phyloP scores from a whole-genome alignment of 2,888 invertebrate genomes.

The Meta bourneti region DNA sequence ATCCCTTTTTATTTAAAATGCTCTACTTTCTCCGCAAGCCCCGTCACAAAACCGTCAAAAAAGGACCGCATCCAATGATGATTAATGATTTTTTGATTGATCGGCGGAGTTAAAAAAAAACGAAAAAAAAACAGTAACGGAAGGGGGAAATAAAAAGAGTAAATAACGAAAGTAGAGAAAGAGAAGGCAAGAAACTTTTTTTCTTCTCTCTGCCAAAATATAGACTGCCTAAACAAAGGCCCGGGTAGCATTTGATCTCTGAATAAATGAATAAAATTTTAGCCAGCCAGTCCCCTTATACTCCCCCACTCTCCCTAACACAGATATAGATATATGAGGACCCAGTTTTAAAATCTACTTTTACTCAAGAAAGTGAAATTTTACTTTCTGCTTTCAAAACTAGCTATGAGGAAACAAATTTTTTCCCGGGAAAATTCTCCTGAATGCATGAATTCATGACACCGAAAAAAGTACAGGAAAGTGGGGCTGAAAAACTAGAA shows the following conservation, averaged over 20 bases:
- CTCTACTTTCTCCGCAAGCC: slow-evolving; percentile 35
- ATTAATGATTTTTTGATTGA: slow-evolving; percentile 77
- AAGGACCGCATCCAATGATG: slow-evolving; percentile 71
- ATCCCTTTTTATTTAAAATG: slow-evolving; percentile 42
- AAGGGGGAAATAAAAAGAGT: slow-evolving; percentile 20
- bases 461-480: slow-evolving; percentile 15
- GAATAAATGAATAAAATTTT: slow-evolving; percentile 76
- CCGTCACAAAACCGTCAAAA: slow-evolving; percentile 65
- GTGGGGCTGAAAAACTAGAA: slow-evolving; percentile 29
- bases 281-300: slow-evolving; percentile 18
- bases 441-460: slow-evolving; percentile 74
- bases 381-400: slow-evolving; percentile 60
- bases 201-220: slow-evolving; percentile 61
- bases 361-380: slow-evolving; percentile 75
- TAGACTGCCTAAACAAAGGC: slow-evolving; percentile 74
- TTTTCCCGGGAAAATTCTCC: slow-evolving; percentile 47
- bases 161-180: slow-evolving; percentile 7
- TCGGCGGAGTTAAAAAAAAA: slow-evolving; percentile 33
- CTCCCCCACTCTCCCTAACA: slow-evolving; percentile 19
- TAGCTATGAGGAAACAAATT: slow-evolving; percentile 71
- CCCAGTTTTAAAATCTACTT: slow-evolving; percentile 76
- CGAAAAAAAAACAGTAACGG: slow-evolving; percentile 12
- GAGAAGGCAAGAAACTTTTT: slow-evolving; percentile 41
- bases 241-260: slow-evolving; percentile 72
- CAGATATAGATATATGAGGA: slow-evolving; percentile 52